These are phyloP conservation scores for Linnaemya tessellans DNA, from an alignment of 2,888 invertebrate genomes.

Conservation along the genomic window DNA sequence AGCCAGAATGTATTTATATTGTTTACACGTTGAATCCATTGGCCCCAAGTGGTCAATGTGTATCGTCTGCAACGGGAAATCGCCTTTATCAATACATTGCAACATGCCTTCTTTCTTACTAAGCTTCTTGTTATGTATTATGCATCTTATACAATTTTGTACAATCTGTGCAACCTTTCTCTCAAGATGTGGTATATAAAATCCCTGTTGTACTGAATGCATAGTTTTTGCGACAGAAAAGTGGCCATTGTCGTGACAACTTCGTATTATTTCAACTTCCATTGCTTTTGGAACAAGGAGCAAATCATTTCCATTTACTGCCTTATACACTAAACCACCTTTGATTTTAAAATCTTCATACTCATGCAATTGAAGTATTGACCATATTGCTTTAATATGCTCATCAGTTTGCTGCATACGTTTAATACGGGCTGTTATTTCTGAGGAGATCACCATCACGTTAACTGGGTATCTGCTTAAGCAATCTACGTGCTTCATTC, in stretches of 20 bases:
- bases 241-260: slow-evolving; percentile 63
- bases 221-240: slow-evolving; percentile 45
- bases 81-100: too few relatives aligned
- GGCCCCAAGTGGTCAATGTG: too few relatives aligned
- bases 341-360: slow-evolving; percentile 55
- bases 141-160: slow-evolving; percentile 12
- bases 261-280: slow-evolving; percentile 65
- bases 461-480: slow-evolving; percentile 56
- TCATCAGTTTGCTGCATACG: slow-evolving; percentile 53
- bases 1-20: too few relatives aligned
- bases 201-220: slow-evolving; percentile 45
- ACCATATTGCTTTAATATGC: slow-evolving; percentile 28
- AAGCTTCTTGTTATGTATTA: too few relatives aligned
- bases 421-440: slow-evolving; percentile 37
- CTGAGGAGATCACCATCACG: slow-evolving; percentile 35
- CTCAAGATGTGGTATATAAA: slow-evolving; percentile 64
- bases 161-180: slow-evolving; percentile 18
- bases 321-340: slow-evolving; percentile 57
- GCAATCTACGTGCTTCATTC: slow-evolving; percentile 63
- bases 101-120: too few relatives aligned
- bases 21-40: too few relatives aligned
- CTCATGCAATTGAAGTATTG: slow-evolving; percentile 13
- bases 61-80: too few relatives aligned
- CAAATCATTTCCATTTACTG: slow-evolving; percentile 60
- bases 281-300: slow-evolving; percentile 59